A percentile compares a stretch with the other conserved stretches of the same genome.
These are phyloP conservation scores for Subanguina moxae DNA, from an alignment of 1,140 invertebrate genomes.

Conservation along the genomic window DNA sequence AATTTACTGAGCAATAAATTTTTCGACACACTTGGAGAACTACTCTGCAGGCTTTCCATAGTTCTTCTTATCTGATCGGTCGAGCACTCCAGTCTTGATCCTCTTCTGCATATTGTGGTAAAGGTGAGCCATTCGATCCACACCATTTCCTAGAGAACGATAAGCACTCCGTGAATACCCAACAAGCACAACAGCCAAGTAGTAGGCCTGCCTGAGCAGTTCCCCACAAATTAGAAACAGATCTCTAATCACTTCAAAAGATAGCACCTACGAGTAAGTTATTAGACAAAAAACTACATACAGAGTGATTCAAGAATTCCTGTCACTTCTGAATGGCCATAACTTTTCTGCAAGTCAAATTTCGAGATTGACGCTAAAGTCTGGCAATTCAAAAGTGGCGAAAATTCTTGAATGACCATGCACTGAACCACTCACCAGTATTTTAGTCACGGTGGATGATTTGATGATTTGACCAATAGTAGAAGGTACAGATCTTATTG, in stretches of 20 bases:
- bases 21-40: no score
- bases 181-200: background rate
- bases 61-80: no score
- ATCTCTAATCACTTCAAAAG: background rate
- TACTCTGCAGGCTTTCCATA: no score
- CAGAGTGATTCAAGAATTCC: background rate
- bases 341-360: slow-evolving; percentile 1
- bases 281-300: background rate
- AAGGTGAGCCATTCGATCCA: background rate
- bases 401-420: background rate
- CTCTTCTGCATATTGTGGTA: background rate
- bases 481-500: slow-evolving; percentile 44
- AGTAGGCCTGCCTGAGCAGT: background rate
- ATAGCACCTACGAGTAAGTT: background rate
- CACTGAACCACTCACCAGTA: slow-evolving; percentile 40
- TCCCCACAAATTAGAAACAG: background rate
- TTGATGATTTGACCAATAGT: slow-evolving; percentile 45
- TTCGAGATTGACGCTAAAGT: background rate
- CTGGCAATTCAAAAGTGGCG: background rate
- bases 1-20: no score
- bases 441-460: slow-evolving; percentile 43
- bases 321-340: no score
- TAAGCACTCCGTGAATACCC: background rate
- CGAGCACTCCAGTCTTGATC: background rate
- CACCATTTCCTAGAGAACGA: background rate